Conservation (phyloP, 2,797 vertebrate genomes). For the Halcyon chelicuti region DNA sequence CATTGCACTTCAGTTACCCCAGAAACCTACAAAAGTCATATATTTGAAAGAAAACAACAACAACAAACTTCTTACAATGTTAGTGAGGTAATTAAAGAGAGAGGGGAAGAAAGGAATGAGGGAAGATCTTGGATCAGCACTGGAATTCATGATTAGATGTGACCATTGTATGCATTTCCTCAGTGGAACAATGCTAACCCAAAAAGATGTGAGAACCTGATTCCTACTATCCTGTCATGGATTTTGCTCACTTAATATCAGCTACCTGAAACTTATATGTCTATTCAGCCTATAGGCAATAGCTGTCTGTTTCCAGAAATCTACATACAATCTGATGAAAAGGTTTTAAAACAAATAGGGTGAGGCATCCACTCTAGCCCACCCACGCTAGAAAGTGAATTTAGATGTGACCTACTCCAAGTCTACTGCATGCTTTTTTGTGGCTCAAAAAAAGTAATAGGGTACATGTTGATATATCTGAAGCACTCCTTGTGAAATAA, state of each 20-base stretch:
- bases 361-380: neutral
- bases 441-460: neutral
- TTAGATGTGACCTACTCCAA: neutral
- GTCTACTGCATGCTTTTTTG: neutral
- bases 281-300: neutral
- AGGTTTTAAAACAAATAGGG: neutral
- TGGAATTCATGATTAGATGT: conserved; percentile 17
- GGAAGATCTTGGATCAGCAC: neutral
- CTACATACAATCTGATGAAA: neutral
- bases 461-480: neutral
- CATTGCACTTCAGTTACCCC: neutral
- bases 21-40: conserved; percentile 25
- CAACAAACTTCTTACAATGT: neutral
- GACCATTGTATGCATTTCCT: neutral
- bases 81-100: conserved; percentile 26
- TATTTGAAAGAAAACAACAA: conserved; percentile 7
- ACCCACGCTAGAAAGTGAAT: neutral
- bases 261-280: neutral
- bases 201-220: neutral
- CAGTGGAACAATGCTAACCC: neutral
- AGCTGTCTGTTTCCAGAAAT: neutral
- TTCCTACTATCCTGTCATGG: neutral
- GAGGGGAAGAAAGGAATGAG: neutral
- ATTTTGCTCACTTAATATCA: neutral
- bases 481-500: neutral